A percentile compares a stretch with the other conserved stretches of the same genome.
These are phyloP conservation scores for Ischnus inquisitorius DNA, from an alignment of 2,888 invertebrate species.

Conservation along the genomic window DNA sequence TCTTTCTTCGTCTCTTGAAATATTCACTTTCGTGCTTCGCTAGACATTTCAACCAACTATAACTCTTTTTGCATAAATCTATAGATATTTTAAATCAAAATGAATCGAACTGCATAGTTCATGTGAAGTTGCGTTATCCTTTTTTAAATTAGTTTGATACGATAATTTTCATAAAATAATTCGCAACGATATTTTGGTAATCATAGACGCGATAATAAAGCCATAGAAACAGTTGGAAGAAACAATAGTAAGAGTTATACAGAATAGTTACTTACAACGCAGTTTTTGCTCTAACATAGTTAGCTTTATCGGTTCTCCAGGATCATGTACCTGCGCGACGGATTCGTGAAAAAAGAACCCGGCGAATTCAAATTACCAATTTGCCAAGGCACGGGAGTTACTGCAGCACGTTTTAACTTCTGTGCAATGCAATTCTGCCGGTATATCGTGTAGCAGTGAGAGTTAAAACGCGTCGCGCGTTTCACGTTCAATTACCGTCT, in stretches of 20 bases:
- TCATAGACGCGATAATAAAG: not conserved
- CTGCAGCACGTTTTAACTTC: conserved; percentile 56
- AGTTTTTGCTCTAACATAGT: not conserved
- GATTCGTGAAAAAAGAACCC: conserved; percentile 61
- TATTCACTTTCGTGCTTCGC: no score
- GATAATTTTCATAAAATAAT: not conserved
- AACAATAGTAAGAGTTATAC: not conserved
- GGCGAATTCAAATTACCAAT: conserved; percentile 72
- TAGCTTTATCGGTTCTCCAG: not conserved
- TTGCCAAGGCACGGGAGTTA: conserved; percentile 59
- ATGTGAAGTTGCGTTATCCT: no score
- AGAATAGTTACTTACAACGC: not conserved
- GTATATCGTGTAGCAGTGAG: conserved; percentile 30
- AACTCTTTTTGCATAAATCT: no score
- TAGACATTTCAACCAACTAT: no score
- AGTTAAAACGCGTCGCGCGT: conserved; percentile 60
- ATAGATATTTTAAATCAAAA: no score
- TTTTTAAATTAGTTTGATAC: no score
- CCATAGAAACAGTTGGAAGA: not conserved
- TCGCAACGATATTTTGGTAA: not conserved
- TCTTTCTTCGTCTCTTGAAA: not conserved
- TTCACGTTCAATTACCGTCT: conserved; percentile 63
- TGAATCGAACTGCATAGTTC: no score
- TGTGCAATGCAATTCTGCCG: conserved; percentile 48
- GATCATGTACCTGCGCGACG: conserved; percentile 6